phyloP scores from a whole-genome alignment of 2,888 invertebrate species.

The Crematogaster levior region DNA sequence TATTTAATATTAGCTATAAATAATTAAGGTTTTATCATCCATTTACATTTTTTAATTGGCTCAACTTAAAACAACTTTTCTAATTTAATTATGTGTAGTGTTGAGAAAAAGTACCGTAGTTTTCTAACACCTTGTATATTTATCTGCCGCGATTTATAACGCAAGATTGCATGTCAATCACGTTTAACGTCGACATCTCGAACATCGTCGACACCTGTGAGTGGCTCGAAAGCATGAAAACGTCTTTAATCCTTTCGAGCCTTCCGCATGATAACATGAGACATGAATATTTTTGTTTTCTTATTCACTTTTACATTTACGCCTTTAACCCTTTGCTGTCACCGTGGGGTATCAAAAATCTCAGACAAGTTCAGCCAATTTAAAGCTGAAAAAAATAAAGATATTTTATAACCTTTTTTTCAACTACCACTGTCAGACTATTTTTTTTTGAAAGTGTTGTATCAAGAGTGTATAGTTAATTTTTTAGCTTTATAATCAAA shows the following conservation, averaged over 20 bases:
- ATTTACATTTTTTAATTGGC: neutral
- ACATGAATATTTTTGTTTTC: constrained; percentile 20
- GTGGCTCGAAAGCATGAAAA: constrained; percentile 24
- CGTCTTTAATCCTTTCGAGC: constrained; percentile 1
- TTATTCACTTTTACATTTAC: neutral
- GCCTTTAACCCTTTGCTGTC: no score
- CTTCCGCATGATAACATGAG: neutral
- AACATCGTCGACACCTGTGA: constrained; percentile 10
- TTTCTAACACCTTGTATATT: constrained; percentile 9
- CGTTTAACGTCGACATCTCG: neutral
- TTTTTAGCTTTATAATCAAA: no score
- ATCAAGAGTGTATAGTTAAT: no score
- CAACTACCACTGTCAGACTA: no score
- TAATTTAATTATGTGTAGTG: neutral
- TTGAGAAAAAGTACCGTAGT: neutral
- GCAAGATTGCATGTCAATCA: constrained; percentile 11
- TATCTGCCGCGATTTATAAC: neutral
- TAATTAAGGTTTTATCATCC: neutral
- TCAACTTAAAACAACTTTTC: neutral
- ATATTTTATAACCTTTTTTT: no score
- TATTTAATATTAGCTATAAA: neutral
- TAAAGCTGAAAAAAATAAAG: no score
- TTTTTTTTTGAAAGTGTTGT: no score
- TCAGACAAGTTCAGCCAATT: no score
- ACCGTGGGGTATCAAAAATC: no score